A percentile compares a stretch with the other conserved stretches of the same genome.
Evolutionary conservation across 2,113 vertebrate genomes (phyloP).

Genomic region (Tychaedon coryphoeus): DNA sequence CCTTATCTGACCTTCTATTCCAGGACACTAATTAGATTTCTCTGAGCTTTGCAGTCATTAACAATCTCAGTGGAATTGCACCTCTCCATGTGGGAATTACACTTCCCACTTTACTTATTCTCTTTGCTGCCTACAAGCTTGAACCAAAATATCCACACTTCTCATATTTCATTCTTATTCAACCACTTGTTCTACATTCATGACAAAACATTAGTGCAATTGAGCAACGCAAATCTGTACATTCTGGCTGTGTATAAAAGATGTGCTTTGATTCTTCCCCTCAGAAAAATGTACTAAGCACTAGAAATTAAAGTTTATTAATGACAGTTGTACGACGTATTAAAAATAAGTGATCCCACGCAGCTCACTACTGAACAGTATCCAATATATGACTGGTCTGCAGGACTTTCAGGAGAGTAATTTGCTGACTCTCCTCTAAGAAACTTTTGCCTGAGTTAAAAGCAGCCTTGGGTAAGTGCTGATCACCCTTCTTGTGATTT

Average conservation of each 20-base stretch:
- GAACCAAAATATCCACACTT: neutral
- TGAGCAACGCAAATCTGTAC: neutral
- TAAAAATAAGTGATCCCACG: neutral
- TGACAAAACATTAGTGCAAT: neutral
- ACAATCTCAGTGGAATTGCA: neutral
- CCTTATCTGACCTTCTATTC: neutral
- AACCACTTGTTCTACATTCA: neutral
- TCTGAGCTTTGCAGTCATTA: neutral
- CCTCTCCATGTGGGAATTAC: neutral
- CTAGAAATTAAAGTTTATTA: neutral
- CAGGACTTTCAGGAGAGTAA: neutral
- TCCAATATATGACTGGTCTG: neutral
- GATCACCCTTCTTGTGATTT: neutral
- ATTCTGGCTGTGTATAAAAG: neutral
- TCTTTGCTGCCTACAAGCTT: neutral
- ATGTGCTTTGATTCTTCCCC: neutral
- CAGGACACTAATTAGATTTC: neutral
- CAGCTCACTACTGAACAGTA: neutral
- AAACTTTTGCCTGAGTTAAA: neutral
- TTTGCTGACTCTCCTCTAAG: neutral
- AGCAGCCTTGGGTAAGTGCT: neutral
- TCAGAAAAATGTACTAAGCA: neutral
- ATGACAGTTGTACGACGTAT: neutral
- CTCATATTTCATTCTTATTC: neutral
- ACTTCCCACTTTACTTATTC: neutral